A percentile compares a stretch with the other conserved stretches of the same genome.
Conservation (phyloP, 2,888 invertebrate species). For the Mamestra brassicae region DNA sequence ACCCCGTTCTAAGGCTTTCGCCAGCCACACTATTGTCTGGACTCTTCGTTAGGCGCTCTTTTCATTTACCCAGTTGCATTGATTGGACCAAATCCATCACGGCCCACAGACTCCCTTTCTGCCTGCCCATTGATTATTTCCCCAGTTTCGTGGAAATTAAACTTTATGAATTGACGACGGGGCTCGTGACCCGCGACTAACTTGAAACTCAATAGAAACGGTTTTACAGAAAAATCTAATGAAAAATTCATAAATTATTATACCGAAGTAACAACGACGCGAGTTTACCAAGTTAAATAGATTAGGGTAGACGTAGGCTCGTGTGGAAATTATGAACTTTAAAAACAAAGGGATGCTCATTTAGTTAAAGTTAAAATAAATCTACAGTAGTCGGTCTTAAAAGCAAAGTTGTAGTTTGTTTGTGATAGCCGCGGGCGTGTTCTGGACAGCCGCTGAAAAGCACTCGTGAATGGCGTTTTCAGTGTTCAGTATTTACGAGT, state of each 20-base stretch:
- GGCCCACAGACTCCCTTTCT: constrained; percentile 70
- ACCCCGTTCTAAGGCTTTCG: constrained; percentile 75
- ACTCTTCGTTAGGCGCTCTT: constrained; percentile 79
- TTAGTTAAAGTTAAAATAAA: constrained; percentile 73
- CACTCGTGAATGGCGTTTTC: constrained; percentile 58
- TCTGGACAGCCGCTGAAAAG: constrained; percentile 57
- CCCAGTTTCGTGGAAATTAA: constrained; percentile 71
- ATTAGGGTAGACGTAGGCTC: constrained; percentile 63
- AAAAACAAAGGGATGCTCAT: constrained; percentile 70
- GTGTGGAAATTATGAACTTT: constrained; percentile 68
- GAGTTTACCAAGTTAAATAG: constrained; percentile 52
- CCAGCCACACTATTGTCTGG: constrained; percentile 73
- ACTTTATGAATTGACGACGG: constrained; percentile 71
- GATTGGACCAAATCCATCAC: constrained; percentile 81
- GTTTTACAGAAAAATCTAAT: constrained; percentile 56
- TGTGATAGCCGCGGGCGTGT: constrained; percentile 66
- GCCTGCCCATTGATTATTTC: constrained; percentile 76
- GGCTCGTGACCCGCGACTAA: constrained; percentile 68
- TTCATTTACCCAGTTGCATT: constrained; percentile 78
- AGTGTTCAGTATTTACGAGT: constrained; percentile 32
- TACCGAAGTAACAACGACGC: constrained; percentile 50
- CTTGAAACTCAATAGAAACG: constrained; percentile 65
- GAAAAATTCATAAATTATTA: constrained; percentile 64
- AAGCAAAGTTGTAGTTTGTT: constrained; percentile 76
- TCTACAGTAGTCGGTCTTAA: constrained; percentile 73